phyloP scores from a whole-genome alignment of 2,113 vertebrate genomes.

The Peromyscus polionotus region DNA sequence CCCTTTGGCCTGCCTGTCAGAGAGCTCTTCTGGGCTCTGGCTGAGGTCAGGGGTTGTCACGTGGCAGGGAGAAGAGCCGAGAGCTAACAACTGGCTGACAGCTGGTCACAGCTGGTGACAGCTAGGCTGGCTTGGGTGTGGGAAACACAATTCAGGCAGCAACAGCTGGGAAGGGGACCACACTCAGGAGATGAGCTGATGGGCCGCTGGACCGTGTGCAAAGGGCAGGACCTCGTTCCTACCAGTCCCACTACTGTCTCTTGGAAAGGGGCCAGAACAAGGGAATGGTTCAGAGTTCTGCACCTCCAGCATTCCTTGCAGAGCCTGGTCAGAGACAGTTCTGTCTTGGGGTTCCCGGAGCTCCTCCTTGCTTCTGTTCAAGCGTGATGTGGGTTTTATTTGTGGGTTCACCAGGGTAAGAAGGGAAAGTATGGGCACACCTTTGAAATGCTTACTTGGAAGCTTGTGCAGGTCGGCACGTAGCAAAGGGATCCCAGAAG shows the following conservation, averaged over 20 bases:
- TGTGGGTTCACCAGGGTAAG: neutral
- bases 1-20: neutral
- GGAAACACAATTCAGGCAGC: constrained; percentile 79
- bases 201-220: accelerated
- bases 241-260: accelerated
- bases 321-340: neutral
- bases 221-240: neutral
- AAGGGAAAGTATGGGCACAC: neutral
- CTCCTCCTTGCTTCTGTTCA: neutral
- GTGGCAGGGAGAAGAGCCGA: constrained; percentile 75
- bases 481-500: neutral
- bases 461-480: accelerated
- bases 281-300: neutral
- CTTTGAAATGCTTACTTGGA: neutral
- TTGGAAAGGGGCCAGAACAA: neutral
- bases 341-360: accelerated
- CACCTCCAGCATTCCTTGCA: accelerated
- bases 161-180: constrained; percentile 80
- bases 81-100: constrained; percentile 85
- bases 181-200: neutral
- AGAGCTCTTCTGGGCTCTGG: constrained; percentile 47
- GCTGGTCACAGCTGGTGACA: constrained; percentile 87
- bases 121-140: constrained; percentile 74
- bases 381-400: neutral
- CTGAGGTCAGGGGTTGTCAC: constrained; percentile 20